These are phyloP conservation scores for Ellobius talpinus DNA, from an alignment of 2,113 vertebrate species.

Conservation along the genomic window DNA sequence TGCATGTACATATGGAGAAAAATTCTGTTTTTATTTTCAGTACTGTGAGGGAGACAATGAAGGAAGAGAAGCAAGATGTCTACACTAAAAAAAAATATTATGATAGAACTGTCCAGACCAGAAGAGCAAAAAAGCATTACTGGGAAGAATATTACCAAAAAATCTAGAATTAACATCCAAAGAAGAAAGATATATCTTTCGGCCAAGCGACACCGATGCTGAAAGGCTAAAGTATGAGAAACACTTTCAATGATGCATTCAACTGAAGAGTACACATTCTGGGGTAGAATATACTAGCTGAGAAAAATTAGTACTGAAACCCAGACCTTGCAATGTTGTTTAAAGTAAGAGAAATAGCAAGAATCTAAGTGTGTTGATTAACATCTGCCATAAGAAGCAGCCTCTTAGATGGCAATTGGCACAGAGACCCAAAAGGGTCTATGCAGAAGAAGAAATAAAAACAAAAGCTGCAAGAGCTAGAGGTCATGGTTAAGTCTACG, in stretches of 20 bases:
- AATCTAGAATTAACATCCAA: neutral
- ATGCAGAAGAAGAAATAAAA: neutral
- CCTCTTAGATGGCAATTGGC: neutral
- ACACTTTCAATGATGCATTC: neutral
- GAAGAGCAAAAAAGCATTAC: neutral
- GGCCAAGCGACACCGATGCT: neutral
- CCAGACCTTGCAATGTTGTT: neutral
- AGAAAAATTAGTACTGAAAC: neutral
- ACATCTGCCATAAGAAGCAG: neutral
- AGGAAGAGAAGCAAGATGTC: neutral
- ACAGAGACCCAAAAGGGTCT: too few species aligned
- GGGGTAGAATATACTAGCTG: neutral
- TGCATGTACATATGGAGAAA: neutral
- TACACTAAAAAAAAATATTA: neutral
- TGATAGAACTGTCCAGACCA: neutral
- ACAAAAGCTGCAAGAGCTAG: neutral
- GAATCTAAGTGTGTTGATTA: neutral
- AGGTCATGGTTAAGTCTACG: neutral
- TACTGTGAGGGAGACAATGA: neutral
- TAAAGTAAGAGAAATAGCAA: neutral
- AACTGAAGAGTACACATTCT: neutral
- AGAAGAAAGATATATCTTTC: neutral
- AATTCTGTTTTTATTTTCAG: neutral
- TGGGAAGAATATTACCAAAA: neutral
- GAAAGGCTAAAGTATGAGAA: neutral